phyloP scores from a whole-genome alignment of 2,113 vertebrate genomes.

The Azemiops feae region DNA sequence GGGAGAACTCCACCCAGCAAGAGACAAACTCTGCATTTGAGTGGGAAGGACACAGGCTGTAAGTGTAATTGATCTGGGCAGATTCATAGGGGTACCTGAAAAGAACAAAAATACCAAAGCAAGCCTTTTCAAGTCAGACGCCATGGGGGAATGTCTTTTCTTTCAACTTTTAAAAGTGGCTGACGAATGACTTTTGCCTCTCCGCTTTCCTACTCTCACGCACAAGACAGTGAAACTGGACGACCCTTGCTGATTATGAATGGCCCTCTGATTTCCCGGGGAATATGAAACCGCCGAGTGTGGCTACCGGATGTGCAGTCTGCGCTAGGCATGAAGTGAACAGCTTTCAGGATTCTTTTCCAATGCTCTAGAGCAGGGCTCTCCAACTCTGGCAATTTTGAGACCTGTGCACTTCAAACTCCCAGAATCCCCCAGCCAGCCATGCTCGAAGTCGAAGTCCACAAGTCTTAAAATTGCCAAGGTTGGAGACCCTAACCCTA shows the following conservation, averaged over 20 bases:
- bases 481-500: neutral
- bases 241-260: neutral
- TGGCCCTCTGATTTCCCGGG: neutral
- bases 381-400: neutral
- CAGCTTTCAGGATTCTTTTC: neutral
- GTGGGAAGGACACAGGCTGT: constrained; percentile 94
- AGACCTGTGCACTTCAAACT: neutral
- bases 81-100: constrained; percentile 92
- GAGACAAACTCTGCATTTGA: constrained; percentile 87
- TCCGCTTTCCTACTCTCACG: neutral
- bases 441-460: neutral
- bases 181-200: neutral
- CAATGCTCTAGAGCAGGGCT: neutral
- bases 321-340: neutral
- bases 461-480: neutral
- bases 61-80: constrained; percentile 93
- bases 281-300: neutral
- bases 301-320: neutral
- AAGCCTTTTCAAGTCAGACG: neutral
- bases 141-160: neutral
- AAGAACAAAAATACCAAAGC: neutral
- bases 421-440: neutral
- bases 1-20: constrained; percentile 97
- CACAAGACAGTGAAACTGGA: neutral
- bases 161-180: neutral